Percentiles rank a stretch among this genome's conserved stretches.
Conservation (phyloP, 2,888 invertebrate species). For the Agrochola lychnidis region DNA sequence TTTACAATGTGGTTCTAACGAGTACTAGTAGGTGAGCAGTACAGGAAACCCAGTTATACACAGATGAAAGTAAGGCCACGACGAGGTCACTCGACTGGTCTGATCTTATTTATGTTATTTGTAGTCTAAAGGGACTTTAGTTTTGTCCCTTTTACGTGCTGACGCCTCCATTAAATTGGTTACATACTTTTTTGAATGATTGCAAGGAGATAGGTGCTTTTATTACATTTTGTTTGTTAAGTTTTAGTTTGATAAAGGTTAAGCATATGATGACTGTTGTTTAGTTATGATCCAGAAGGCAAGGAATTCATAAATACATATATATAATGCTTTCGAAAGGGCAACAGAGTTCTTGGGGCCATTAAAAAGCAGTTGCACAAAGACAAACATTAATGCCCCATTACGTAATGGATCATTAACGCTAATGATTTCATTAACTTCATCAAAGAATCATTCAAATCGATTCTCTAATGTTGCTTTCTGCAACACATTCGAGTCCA, state of each 20-base stretch:
- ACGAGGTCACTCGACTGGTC: slow-evolving; percentile 57
- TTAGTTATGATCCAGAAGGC: too few relatives aligned
- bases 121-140: slow-evolving; percentile 32
- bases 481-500: too few relatives aligned
- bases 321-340: background rate
- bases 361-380: too few relatives aligned
- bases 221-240: too few relatives aligned
- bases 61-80: slow-evolving; percentile 66
- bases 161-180: background rate
- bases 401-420: too few relatives aligned
- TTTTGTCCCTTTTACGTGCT: slow-evolving; percentile 19
- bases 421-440: too few relatives aligned
- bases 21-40: slow-evolving; percentile 47
- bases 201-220: too few relatives aligned
- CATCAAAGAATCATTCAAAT: too few relatives aligned
- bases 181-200: background rate
- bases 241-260: background rate
- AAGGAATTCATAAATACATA: too few relatives aligned
- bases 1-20: slow-evolving; percentile 44
- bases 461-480: too few relatives aligned
- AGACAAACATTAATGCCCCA: too few relatives aligned
- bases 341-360: too few relatives aligned
- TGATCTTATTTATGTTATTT: slow-evolving; percentile 40
- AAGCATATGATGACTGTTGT: background rate
- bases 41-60: slow-evolving; percentile 60